Percentiles rank a stretch among this genome's conserved stretches.
Evolutionary conservation across 2,888 invertebrate species (phyloP).

Genomic region (Galerucella pusilla): DNA sequence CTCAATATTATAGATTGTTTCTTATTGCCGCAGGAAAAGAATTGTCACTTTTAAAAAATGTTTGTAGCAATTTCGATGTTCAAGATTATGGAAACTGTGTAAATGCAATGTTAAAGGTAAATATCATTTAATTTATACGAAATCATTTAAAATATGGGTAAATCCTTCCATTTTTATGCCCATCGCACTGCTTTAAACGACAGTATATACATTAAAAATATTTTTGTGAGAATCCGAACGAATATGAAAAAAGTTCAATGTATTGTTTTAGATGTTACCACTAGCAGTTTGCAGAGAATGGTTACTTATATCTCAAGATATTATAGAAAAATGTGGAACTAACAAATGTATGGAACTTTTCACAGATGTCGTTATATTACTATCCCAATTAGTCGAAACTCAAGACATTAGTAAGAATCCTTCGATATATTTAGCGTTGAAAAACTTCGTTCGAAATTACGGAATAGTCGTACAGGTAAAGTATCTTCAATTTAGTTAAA

Average conservation of each 20-base stretch:
- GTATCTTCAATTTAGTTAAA: slow-evolving; percentile 4
- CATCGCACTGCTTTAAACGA: too few species aligned
- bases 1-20: slow-evolving; percentile 41
- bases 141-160: too few species aligned
- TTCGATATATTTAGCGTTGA: slow-evolving; percentile 50
- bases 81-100: slow-evolving; percentile 50
- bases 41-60: slow-evolving; percentile 31
- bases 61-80: slow-evolving; percentile 46
- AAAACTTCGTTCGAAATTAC: slow-evolving; percentile 57
- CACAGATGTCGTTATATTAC: slow-evolving; percentile 55
- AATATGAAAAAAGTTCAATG: too few species aligned
- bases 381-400: slow-evolving; percentile 56
- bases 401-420: slow-evolving; percentile 48
- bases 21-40: slow-evolving; percentile 37
- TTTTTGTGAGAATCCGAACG: too few species aligned
- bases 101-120: slow-evolving; percentile 36
- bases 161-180: too few species aligned
- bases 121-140: not conserved
- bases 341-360: slow-evolving; percentile 52
- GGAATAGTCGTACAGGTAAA: slow-evolving; percentile 56
- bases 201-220: too few species aligned
- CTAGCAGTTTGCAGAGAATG: slow-evolving; percentile 58
- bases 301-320: slow-evolving; percentile 52
- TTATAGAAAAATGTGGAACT: slow-evolving; percentile 46
- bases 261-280: slow-evolving; percentile 50